Percentiles rank a stretch among this genome's conserved stretches.
Conservation (phyloP, 2,888 invertebrate species). For the Lasioglossum calceatum region DNA sequence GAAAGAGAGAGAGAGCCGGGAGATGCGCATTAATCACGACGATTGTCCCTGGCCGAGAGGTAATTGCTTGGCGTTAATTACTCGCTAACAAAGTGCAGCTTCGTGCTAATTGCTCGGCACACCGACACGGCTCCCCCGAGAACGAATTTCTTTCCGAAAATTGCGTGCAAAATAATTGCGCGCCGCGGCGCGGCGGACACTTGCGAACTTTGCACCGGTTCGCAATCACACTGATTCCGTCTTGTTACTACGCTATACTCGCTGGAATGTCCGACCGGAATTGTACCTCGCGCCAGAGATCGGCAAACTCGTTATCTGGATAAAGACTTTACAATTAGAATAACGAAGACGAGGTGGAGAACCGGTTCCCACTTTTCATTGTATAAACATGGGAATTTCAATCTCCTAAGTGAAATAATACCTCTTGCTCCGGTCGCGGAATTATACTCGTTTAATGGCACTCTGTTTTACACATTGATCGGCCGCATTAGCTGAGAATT, state of each 20-base stretch:
- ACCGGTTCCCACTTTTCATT: neutral
- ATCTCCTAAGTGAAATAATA: neutral
- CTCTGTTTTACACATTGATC: neutral
- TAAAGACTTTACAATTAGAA: conserved; percentile 15
- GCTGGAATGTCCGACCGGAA: conserved; percentile 4
- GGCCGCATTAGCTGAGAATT: neutral
- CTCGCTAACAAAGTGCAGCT: conserved; percentile 18
- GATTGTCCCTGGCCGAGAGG: conserved; percentile 24
- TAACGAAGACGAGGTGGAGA: neutral
- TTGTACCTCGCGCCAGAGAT: neutral
- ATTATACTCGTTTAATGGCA: neutral
- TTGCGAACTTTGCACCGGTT: neutral
- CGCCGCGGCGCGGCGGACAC: neutral
- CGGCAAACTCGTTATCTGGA: conserved; percentile 3
- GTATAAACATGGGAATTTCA: neutral
- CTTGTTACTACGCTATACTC: neutral
- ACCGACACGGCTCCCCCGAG: neutral
- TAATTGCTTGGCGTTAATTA: conserved; percentile 35
- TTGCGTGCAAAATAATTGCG: neutral
- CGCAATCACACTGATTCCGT: neutral
- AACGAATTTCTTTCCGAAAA: neutral
- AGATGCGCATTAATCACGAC: conserved; percentile 40
- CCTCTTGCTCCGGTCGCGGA: neutral
- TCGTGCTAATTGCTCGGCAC: conserved; percentile 16
- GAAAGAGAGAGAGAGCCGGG: neutral